Evolutionary conservation across 1,140 invertebrate genomes (phyloP).

Genomic region (Cotesia typhae): DNA sequence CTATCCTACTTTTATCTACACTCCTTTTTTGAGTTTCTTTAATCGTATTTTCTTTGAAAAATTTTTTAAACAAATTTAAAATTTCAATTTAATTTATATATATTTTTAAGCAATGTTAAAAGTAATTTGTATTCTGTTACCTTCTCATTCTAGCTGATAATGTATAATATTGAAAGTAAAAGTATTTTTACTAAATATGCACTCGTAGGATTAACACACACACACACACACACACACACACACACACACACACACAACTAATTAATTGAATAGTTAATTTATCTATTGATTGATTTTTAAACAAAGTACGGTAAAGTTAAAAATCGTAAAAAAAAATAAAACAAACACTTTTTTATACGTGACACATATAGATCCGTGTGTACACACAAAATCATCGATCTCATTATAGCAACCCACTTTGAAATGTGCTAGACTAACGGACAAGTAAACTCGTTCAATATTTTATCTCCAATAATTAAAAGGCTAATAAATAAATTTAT

Average conservation of each 20-base stretch:
- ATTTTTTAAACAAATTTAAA: not conserved
- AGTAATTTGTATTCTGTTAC: slow-evolving; percentile 17
- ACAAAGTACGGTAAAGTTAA: not conserved
- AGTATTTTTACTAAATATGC: not conserved
- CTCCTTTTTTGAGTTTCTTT: not conserved
- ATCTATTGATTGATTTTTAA: too few species aligned
- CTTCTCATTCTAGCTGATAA: not conserved
- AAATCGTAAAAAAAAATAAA: not conserved
- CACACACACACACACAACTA: not conserved
- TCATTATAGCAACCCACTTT: slow-evolving; percentile 33
- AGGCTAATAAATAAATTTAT: not conserved
- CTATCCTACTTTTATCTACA: slow-evolving; percentile 55
- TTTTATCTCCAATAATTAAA: not conserved
- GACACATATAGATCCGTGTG: not conserved
- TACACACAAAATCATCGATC: slow-evolving; percentile 20
- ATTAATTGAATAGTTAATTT: too few species aligned
- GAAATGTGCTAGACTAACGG: slow-evolving; percentile 32
- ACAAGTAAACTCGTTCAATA: slow-evolving; percentile 20
- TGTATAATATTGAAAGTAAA: slow-evolving; percentile 27
- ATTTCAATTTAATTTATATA: too few species aligned
- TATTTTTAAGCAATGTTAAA: too few species aligned
- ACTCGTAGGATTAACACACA: not conserved
- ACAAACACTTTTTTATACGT: not conserved
- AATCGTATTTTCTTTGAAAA: slow-evolving; percentile 29
- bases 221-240: not conserved